These are phyloP conservation scores for Zenarchopterus dispar DNA, from an alignment of 2,797 vertebrate species.

Conservation along the genomic window DNA sequence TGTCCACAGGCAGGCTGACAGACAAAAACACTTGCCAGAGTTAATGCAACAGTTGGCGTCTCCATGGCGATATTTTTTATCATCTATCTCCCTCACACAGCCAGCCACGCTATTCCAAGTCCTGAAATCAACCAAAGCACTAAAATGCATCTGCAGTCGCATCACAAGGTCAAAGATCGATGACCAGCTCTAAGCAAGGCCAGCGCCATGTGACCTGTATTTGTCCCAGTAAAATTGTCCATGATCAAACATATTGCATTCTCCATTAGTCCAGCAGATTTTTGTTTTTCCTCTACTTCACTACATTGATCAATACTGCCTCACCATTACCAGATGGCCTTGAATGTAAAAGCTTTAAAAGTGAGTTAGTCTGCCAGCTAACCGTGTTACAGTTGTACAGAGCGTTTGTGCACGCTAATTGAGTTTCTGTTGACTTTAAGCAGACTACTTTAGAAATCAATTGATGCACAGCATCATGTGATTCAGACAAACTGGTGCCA, in stretches of 20 bases:
- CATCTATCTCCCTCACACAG: no score
- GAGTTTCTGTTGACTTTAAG: constrained; percentile 51
- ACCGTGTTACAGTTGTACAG: constrained; percentile 40
- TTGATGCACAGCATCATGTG: constrained; percentile 20
- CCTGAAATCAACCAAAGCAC: constrained; percentile 17
- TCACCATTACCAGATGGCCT: constrained; percentile 60
- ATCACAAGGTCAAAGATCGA: constrained; percentile 32
- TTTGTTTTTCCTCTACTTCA: constrained; percentile 60
- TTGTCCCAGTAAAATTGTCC: constrained; percentile 55
- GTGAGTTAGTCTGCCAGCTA: constrained; percentile 46
- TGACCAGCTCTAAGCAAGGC: constrained; percentile 34
- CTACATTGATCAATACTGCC: constrained; percentile 61
- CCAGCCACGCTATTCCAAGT: neutral
- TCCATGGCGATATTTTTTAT: neutral
- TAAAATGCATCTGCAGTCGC: constrained; percentile 14
- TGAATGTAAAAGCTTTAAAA: constrained; percentile 70
- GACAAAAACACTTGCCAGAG: neutral
- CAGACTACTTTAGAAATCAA: constrained; percentile 51
- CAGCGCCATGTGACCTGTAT: constrained; percentile 33
- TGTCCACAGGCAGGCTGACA: no score
- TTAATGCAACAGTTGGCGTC: no score
- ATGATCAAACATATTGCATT: constrained; percentile 60
- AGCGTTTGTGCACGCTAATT: constrained; percentile 34
- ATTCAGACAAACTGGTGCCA: constrained; percentile 22
- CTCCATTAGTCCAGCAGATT: constrained; percentile 69